phyloP scores from a whole-genome alignment of 2,888 invertebrate genomes.

The Nomada fucata region DNA sequence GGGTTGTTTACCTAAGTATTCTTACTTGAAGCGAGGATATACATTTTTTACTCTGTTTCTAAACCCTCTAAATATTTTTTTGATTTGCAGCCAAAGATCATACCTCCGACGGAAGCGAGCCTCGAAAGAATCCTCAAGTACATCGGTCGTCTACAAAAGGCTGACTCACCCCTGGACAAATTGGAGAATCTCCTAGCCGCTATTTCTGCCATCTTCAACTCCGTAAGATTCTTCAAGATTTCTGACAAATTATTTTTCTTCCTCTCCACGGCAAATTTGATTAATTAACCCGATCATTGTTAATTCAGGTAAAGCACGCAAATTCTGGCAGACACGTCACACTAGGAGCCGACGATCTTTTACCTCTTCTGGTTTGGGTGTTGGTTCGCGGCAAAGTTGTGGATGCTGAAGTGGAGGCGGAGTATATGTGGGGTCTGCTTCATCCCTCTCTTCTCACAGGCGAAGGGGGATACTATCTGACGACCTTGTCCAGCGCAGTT shows the following conservation, averaged over 20 bases:
- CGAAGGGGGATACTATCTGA: slow-evolving; percentile 97
- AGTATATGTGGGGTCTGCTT: slow-evolving; percentile 97
- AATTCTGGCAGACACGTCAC: slow-evolving; percentile 86
- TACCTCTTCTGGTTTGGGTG: slow-evolving; percentile 96
- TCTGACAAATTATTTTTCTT: neutral
- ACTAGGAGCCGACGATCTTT: slow-evolving; percentile 94
- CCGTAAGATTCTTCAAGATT: slow-evolving; percentile 85
- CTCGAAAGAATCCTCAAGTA: slow-evolving; percentile 91
- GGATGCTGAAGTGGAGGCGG: slow-evolving; percentile 97
- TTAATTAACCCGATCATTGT: neutral
- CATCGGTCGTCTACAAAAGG: slow-evolving; percentile 93
- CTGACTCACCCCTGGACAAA: slow-evolving; percentile 96
- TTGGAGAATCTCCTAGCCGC: slow-evolving; percentile 95
- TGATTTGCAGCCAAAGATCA: slow-evolving; percentile 87
- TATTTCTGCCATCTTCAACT: slow-evolving; percentile 94
- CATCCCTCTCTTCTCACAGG: slow-evolving; percentile 96
- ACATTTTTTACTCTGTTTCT: slow-evolving; percentile 37
- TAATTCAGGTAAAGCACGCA: slow-evolving; percentile 88
- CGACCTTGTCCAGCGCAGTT: slow-evolving; percentile 96
- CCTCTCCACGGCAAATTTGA: neutral
- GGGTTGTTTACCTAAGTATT: no score
- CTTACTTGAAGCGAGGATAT: neutral
- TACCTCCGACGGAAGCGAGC: slow-evolving; percentile 90
- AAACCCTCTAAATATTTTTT: neutral
- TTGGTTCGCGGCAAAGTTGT: slow-evolving; percentile 95